Percentiles rank a stretch among this genome's conserved stretches.
Conservation (phyloP, 53 echinoderm and acorn worm species). For the Antedon mediterranea region DNA sequence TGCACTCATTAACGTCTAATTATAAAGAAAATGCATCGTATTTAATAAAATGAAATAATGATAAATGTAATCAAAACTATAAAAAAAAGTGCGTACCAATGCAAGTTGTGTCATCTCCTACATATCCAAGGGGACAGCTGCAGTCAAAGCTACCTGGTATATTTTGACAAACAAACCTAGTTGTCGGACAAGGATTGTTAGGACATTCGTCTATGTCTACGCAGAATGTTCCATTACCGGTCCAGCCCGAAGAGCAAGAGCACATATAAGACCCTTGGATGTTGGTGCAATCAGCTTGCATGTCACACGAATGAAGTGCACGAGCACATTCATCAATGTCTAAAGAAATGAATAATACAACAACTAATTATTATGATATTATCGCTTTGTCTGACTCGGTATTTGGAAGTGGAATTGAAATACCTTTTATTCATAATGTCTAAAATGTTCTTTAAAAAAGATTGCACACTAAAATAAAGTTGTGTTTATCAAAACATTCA, state of each 20-base stretch:
- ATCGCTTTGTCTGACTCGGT: no score
- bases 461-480: no score
- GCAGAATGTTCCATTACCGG: neutral
- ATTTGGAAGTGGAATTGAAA: no score
- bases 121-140: conserved; percentile 29
- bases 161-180: neutral
- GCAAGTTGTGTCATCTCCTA: conserved; percentile 9
- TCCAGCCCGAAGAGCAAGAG: neutral
- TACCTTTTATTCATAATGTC: no score
- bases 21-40: no score
- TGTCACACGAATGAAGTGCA: conserved; percentile 4
- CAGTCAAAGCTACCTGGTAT: conserved; percentile 6
- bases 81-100: conserved; percentile 20
- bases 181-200: neutral
- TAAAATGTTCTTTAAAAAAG: no score
- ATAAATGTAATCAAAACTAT: no score
- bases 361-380: no score
- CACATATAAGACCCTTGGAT: conserved; percentile 13
- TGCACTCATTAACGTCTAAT: conserved; percentile 11
- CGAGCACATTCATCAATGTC: conserved; percentile 28
- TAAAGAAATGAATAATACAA: neutral
- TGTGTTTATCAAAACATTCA: no score
- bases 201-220: neutral
- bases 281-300: conserved; percentile 18
- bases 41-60: no score